Conservation (phyloP, 2,888 invertebrate genomes). For the Leptinotarsa rubiginosa region DNA sequence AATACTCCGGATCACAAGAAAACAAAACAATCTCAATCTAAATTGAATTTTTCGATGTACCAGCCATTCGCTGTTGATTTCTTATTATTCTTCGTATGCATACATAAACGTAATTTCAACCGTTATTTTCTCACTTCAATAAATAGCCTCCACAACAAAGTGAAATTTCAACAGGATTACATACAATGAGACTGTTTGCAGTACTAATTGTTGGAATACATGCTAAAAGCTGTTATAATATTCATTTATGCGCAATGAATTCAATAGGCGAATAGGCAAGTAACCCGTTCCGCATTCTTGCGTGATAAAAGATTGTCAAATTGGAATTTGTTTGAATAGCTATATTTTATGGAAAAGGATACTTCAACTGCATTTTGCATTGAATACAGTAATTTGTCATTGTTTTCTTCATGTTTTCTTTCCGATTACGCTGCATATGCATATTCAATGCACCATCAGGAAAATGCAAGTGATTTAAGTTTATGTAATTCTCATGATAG, state of each 20-base stretch:
- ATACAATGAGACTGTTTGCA: constrained; percentile 36
- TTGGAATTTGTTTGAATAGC: constrained; percentile 30
- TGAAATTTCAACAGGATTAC: constrained; percentile 21
- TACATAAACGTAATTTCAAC: constrained; percentile 9
- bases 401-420: constrained; percentile 12
- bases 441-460: background rate
- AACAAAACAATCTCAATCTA: background rate
- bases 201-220: constrained; percentile 33
- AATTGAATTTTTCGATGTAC: background rate
- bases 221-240: constrained; percentile 37
- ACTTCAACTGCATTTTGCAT: constrained; percentile 33
- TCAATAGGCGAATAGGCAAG: constrained; percentile 49
- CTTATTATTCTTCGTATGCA: background rate
- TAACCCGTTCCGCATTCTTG: constrained; percentile 47
- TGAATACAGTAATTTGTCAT: constrained; percentile 38
- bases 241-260: constrained; percentile 49
- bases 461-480: background rate
- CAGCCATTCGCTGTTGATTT: background rate
- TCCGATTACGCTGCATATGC: background rate
- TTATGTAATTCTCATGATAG: too few species aligned
- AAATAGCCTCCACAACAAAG: constrained; percentile 21
- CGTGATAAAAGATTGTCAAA: constrained; percentile 22
- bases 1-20: too few species aligned
- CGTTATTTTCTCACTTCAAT: constrained; percentile 28
- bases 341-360: constrained; percentile 22